These are phyloP conservation scores for Carassius carassius DNA, from an alignment of 2,113 vertebrate species.

Conservation along the genomic window DNA sequence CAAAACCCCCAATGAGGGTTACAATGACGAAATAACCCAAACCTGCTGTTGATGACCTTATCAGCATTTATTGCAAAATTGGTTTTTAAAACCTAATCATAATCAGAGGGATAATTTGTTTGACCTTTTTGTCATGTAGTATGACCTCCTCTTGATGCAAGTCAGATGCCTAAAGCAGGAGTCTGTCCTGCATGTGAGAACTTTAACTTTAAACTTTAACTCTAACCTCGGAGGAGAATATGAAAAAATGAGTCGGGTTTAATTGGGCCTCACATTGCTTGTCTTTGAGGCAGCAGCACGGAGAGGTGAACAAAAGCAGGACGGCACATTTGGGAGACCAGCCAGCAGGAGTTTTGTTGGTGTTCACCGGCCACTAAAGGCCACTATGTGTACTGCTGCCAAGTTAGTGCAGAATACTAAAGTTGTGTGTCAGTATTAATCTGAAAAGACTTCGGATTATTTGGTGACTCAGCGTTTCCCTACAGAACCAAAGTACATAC, in stretches of 20 bases:
- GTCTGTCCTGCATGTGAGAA: not conserved
- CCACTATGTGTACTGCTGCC: not conserved
- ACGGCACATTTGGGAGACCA: slow-evolving; percentile 27
- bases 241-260: slow-evolving; percentile 33
- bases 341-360: slow-evolving; percentile 12
- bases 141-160: not conserved
- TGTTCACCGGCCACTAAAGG: slow-evolving; percentile 9
- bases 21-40: no score
- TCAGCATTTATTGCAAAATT: not conserved
- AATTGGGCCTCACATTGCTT: slow-evolving; percentile 28
- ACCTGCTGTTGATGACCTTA: not conserved
- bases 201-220: slow-evolving; percentile 16
- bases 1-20: no score
- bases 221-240: slow-evolving; percentile 9
- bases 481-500: not conserved
- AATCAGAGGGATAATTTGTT: not conserved
- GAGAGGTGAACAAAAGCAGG: slow-evolving; percentile 44
- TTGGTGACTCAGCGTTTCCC: slow-evolving; percentile 30
- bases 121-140: not conserved
- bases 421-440: slow-evolving; percentile 37
- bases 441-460: slow-evolving; percentile 12
- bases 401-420: not conserved
- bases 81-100: not conserved
- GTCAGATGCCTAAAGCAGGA: not conserved
- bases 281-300: slow-evolving; percentile 16